These are phyloP conservation scores for Andrena marginata DNA, from an alignment of 2,888 invertebrate genomes.

Conservation along the genomic window DNA sequence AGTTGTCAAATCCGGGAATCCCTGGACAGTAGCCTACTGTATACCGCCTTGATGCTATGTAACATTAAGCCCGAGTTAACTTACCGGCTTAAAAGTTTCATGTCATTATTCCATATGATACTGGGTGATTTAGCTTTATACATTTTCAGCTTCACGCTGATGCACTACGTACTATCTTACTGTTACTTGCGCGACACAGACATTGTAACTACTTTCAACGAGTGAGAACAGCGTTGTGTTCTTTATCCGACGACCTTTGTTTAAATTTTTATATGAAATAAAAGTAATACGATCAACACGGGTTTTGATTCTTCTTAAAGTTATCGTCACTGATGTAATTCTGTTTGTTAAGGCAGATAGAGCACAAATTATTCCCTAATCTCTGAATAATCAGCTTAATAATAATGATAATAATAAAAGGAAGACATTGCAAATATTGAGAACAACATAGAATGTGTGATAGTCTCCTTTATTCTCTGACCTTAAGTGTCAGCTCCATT, in stretches of 20 bases:
- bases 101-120: constrained; percentile 63
- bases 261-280: constrained; percentile 19
- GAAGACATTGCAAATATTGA: neutral
- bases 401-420: neutral
- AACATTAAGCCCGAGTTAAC: constrained; percentile 77
- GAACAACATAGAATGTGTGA: neutral
- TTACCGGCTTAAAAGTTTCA: constrained; percentile 67
- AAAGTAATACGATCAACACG: neutral
- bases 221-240: constrained; percentile 3
- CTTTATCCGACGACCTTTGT: neutral
- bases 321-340: no score
- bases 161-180: constrained; percentile 61
- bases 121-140: constrained; percentile 77
- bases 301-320: neutral
- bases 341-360: no score
- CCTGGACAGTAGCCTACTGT: constrained; percentile 71
- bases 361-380: no score
- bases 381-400: neutral
- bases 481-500: neutral
- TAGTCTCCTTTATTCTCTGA: neutral
- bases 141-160: constrained; percentile 77
- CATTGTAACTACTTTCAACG: neutral
- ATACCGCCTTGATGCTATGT: constrained; percentile 77
- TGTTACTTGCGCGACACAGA: constrained; percentile 20
- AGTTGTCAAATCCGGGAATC: constrained; percentile 49